phyloP scores from a whole-genome alignment of 2,113 vertebrate species.

The Uropsilus gracilis region DNA sequence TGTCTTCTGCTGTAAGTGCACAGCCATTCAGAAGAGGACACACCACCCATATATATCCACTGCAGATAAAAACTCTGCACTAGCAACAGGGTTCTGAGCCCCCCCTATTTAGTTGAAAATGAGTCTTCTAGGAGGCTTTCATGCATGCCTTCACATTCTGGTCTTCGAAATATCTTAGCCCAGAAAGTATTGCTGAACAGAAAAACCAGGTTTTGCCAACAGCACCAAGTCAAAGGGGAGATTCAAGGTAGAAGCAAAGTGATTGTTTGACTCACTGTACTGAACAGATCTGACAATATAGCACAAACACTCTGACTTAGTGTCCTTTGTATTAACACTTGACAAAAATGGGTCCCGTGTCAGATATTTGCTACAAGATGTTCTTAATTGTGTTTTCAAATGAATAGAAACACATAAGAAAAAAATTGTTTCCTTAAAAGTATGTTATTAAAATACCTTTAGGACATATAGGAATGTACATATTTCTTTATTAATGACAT shows the following conservation, averaged over 20 bases:
- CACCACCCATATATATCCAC: neutral
- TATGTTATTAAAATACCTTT: neutral
- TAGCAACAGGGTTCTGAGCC: neutral
- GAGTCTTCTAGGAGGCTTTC: neutral
- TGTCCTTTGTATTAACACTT: neutral
- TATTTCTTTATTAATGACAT: neutral
- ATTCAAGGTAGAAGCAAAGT: neutral
- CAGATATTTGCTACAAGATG: neutral
- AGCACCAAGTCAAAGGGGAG: neutral
- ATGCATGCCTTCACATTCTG: neutral
- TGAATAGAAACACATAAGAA: neutral
- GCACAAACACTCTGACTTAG: neutral
- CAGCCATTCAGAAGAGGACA: neutral
- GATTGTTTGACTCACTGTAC: neutral
- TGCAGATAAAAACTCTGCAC: neutral
- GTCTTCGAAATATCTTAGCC: neutral
- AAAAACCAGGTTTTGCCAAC: neutral
- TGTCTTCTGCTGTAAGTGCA: neutral
- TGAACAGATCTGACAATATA: neutral
- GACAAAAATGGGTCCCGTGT: neutral
- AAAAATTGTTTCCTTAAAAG: neutral
- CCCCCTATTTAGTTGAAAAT: neutral
- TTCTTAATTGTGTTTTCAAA: neutral
- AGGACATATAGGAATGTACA: no score
- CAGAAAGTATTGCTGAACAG: neutral